Evolutionary conservation across 2,113 vertebrate genomes (phyloP).

Genomic region (Phoenicopterus ruber): DNA sequence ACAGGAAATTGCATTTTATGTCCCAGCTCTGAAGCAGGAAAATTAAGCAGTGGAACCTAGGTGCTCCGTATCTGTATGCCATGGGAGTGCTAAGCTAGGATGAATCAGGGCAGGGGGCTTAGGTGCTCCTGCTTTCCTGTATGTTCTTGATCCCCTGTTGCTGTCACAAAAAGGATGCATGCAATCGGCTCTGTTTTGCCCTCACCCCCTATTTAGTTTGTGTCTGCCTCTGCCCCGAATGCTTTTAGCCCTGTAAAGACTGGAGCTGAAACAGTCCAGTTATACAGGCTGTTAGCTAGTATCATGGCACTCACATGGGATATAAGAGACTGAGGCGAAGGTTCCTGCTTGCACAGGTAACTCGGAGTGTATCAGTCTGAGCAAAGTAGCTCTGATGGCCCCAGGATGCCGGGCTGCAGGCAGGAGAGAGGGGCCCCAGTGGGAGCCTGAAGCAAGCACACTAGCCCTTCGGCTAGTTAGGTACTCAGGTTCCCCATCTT

Average conservation of each 20-base stretch:
- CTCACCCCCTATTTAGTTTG: neutral
- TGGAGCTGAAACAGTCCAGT: neutral
- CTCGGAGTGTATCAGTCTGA: neutral
- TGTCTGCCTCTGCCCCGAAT: neutral
- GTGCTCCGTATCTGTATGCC: neutral
- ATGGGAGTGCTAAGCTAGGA: neutral
- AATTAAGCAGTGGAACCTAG: neutral
- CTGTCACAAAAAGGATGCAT: neutral
- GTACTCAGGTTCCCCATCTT: neutral
- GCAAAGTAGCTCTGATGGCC: neutral
- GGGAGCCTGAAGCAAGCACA: neutral
- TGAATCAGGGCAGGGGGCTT: neutral
- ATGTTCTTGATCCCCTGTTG: neutral
- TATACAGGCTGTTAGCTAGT: neutral
- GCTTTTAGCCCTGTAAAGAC: neutral
- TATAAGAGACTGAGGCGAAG: neutral
- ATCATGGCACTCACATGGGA: neutral
- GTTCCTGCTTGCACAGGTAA: neutral
- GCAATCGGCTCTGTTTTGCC: neutral
- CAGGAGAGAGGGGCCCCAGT: neutral
- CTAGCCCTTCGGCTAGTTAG: neutral
- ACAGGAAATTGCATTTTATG: neutral
- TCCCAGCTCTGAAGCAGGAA: neutral
- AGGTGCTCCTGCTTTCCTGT: neutral
- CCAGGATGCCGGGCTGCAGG: neutral